A percentile compares a stretch with the other conserved stretches of the same genome.
These are phyloP conservation scores for Esox niger DNA, from an alignment of 2,113 vertebrate species.

Conservation along the genomic window DNA sequence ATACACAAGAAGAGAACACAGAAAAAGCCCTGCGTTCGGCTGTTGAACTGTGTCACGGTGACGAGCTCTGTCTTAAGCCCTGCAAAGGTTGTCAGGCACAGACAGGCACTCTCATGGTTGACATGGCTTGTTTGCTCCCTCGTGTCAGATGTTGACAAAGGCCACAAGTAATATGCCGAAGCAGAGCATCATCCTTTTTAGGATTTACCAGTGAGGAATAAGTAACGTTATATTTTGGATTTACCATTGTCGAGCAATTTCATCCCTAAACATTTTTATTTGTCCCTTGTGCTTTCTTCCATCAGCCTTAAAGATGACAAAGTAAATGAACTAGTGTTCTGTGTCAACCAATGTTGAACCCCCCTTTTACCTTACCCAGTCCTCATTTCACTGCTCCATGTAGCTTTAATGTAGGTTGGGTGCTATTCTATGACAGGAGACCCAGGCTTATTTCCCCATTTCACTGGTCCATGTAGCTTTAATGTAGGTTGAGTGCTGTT, in stretches of 20 bases:
- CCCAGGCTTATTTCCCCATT: too few relatives aligned
- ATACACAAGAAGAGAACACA: neutral
- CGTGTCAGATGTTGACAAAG: slow-evolving; percentile 8
- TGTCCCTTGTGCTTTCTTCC: neutral
- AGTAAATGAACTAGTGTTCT: too few relatives aligned
- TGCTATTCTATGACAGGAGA: too few relatives aligned
- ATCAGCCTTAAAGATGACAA: neutral
- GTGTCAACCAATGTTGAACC: too few relatives aligned
- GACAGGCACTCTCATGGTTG: neutral
- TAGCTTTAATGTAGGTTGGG: too few relatives aligned
- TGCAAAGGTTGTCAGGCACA: neutral
- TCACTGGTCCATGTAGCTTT: neutral
- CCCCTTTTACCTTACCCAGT: too few relatives aligned
- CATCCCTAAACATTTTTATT: neutral
- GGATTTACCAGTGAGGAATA: neutral
- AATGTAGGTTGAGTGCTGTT: neutral
- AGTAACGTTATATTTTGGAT: neutral
- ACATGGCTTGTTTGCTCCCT: neutral
- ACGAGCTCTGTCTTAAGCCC: neutral
- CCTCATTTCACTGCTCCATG: too few relatives aligned
- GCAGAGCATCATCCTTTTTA: neutral
- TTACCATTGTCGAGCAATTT: neutral
- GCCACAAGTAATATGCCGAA: neutral
- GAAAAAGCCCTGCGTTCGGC: neutral
- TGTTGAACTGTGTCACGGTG: neutral